Base-by-base conservation (phyloP, 2,797 vertebrate species). In the Monodelphis domestica region DNA sequence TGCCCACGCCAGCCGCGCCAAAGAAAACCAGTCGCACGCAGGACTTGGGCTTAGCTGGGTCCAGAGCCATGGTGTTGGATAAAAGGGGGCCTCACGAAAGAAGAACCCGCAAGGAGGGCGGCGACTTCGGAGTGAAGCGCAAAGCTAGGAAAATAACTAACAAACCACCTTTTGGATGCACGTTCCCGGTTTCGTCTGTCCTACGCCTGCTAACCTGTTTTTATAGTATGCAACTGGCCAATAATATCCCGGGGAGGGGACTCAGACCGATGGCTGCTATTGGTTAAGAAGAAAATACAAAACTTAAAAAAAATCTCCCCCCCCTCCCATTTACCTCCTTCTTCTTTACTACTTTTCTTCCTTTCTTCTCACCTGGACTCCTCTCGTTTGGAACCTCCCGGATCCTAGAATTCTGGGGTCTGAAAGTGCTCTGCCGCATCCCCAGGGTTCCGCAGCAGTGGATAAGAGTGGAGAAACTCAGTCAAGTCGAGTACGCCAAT, bases 1-100 rank as follows among this genome's bases (percentile, higher is more conserved):
- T 98, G 0, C 98, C 98, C 90, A 98, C 98, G 1, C 98, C 97
- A 0, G 98, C 98, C 0, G 98, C 98, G 0, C 98, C 98, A 24
- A 99, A 95, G 98, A 99, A 98, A 92, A 98, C 98, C 94, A 98
- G 92, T 59, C 98, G 98, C 53, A 98, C 93, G 29, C 95, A 84
- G 90, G 87, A 91, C 56, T 88, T 90, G 90, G 84, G 88, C 95
- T 52, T 52, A 93, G 90, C 91, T 94, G 84, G 56, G 14, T 88
- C 56, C 14, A 59, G 59, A 9, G 91, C 87, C 93, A 95, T 93
- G 57, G 6, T 30, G 63, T 78, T 10, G 70, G 70, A 26, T 7
- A 1, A 4, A 45, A 30, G 45, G 9, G 70, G 38, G 12, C 10
- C 70, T 38, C 26, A 4, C 2, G 21, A 45, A 78, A 29, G 17